These are phyloP conservation scores for Palythoa grandis DNA, from an alignment of 92 coral and sea anemone species.

Conservation along the genomic window DNA sequence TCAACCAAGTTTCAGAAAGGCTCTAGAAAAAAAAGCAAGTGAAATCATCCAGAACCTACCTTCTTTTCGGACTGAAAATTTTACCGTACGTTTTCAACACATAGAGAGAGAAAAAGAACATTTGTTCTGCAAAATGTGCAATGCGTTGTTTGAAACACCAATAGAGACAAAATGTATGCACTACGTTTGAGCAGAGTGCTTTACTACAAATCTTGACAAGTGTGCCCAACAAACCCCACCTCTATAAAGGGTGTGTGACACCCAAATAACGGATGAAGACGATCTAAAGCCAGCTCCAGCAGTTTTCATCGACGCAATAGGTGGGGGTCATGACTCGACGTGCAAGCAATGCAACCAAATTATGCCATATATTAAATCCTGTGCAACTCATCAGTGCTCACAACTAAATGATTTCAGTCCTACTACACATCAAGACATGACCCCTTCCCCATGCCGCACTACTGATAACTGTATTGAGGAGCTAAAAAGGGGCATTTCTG, in stretches of 20 bases:
- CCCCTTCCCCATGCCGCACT: conserved; percentile 1
- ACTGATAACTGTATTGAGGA: conserved; percentile 7
- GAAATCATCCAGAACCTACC: not conserved
- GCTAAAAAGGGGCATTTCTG: conserved; percentile 1
- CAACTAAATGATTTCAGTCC: not conserved
- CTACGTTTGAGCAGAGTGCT: conserved; percentile 9
- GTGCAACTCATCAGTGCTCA: not conserved
- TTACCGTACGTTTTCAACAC: not conserved
- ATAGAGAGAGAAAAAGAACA: not conserved
- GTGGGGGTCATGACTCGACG: not conserved
- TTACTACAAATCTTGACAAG: not conserved
- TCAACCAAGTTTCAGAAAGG: conserved; percentile 2
- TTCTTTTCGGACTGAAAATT: not conserved
- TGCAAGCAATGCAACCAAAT: conserved; percentile 6
- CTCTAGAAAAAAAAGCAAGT: not conserved
- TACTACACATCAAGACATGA: not conserved
- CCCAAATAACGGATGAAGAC: not conserved
- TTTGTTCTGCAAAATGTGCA: not conserved
- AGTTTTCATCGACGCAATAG: not conserved
- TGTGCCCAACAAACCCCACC: not conserved
- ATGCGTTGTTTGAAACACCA: not conserved
- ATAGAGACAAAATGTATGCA: conserved; percentile 28
- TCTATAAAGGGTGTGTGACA: not conserved
- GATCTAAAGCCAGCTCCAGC: not conserved
- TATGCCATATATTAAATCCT: not conserved